phyloP scores from a whole-genome alignment of 2,888 invertebrate species.

The Hoplodrina blanda region DNA sequence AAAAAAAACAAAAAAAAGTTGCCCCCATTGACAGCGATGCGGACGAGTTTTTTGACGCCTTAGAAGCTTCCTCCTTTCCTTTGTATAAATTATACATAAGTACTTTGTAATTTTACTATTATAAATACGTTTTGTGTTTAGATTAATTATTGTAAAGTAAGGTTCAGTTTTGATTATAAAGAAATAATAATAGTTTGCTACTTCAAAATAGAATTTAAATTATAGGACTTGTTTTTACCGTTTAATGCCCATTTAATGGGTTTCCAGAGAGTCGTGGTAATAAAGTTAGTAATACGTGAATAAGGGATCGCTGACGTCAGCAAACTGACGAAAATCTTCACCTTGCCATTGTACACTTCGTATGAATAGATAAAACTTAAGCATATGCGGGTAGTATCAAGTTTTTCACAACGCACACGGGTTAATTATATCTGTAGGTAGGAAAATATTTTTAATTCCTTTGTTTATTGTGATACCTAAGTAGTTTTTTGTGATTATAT shows the following conservation, averaged over 20 bases:
- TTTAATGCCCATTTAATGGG: conserved; percentile 12
- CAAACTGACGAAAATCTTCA: conserved; percentile 64
- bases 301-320: conserved; percentile 60
- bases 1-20: no score
- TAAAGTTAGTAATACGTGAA: conserved; percentile 21
- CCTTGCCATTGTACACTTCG: conserved; percentile 60
- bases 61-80: no score
- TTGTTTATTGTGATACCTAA: conserved; percentile 21
- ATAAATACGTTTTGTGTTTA: no score
- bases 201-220: background rate
- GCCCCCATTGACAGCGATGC: no score
- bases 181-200: background rate
- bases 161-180: no score
- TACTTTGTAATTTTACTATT: no score
- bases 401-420: conserved; percentile 36
- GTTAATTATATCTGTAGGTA: conserved; percentile 30
- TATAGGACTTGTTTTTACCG: conserved; percentile 14
- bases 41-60: no score
- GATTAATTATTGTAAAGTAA: no score
- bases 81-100: no score
- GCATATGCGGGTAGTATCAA: conserved; percentile 57
- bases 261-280: conserved; percentile 24
- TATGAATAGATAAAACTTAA: conserved; percentile 52
- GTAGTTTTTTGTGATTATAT: no score
- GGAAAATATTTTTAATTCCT: conserved; percentile 8